Evolutionary conservation across 1,140 invertebrate genomes (phyloP), one percentile per base, ranked within the genome.

Genomic region (Tetramorium alpestre): DNA sequence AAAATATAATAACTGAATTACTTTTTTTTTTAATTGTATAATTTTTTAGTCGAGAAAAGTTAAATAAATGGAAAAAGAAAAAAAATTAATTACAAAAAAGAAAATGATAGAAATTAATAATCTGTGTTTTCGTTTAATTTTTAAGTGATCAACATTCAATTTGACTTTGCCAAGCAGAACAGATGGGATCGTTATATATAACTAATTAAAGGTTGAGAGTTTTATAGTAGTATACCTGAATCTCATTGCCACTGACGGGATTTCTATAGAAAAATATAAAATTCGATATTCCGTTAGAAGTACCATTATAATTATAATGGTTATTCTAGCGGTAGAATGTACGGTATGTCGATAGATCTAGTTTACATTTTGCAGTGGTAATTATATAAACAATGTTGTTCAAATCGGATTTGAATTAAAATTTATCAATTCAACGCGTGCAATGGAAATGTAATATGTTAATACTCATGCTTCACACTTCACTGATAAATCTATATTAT

Each of bases 381-480:
- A 69, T 81, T 70, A 56, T 81, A 47, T 13, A 70, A 81, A 81
- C 38, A 49, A 2, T 2, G 22, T 10, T 58, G 56, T 10, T 81
- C 33, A 33, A 22, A 13, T 18, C 3, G 38, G 16, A 81, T 56
- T 56, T 81, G 10, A 44, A 58, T 81, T 81, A 81, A 70, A 81
- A 81, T 81, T 81, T 81, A 44, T 7, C 49, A 81, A 81, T 69
- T 54, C 13, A 41, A 28, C 22, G 22, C 65, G 28, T 25, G 8
- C 10, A 38, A 44, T 25, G 13, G 28, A 56, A 69, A 60, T 5
- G 49, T 11, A 81, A 58, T 58, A 25, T 3, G n/a, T 81, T 81
- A 81, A 81, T 81, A 70, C 33, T 25, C 64, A 41, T 6, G 77
- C 62, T 41, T 67, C n/a, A 54, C 33, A 81, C 22, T 70, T 41